Base-by-base conservation (phyloP, 2,888 invertebrate species). In the Litoditis marina region DNA sequence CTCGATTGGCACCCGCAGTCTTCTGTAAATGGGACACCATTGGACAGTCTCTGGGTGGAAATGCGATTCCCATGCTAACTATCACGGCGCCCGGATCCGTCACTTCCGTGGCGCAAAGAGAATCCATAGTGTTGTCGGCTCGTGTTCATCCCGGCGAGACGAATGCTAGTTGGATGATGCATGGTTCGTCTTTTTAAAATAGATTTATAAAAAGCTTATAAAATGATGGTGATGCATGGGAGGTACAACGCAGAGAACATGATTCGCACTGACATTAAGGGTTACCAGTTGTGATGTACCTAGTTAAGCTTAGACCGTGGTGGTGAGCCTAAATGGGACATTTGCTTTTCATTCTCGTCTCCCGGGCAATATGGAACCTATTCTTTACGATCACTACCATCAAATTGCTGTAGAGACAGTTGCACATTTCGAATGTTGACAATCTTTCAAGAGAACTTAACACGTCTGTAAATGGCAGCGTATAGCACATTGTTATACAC, bases 121-220 rank as follows among this genome's bases (percentile, higher is more conserved):
- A 68, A 32, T 65, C 78, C 65, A 83, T 92, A 69, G 89, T 91
- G 81, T 85, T 92, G 54, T 89, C 90, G 8, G 88, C 89, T 0
- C 87, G 92, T 70, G 91, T 92, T 8, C 92, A 92, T 85, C 92
- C 92, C 0, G 91, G 91, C 0, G 92, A 92, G 84, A 90, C 90
- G 83, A 92, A 92, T 84, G 88, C 91, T 7, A 91, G 91, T 0
- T 92, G 91, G 91, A 89, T 91, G 65, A 91, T 92, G 90, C 89
- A 90, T 83, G 92, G 86, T 84, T 65, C 5, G 44, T 19, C 11
- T 25, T 25, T 7, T 34, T 28, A 6, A 2, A 13, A 6, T 50
- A 27, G 28, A 22, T 50, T 25, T 2, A n/a, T n/a, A n/a, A n/a
- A n/a, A n/a, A n/a, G n/a, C n/a, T n/a, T 13, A 8, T 36, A 13